Conservation (phyloP, 2,113 vertebrate genomes). For the Gallinago media region DNA sequence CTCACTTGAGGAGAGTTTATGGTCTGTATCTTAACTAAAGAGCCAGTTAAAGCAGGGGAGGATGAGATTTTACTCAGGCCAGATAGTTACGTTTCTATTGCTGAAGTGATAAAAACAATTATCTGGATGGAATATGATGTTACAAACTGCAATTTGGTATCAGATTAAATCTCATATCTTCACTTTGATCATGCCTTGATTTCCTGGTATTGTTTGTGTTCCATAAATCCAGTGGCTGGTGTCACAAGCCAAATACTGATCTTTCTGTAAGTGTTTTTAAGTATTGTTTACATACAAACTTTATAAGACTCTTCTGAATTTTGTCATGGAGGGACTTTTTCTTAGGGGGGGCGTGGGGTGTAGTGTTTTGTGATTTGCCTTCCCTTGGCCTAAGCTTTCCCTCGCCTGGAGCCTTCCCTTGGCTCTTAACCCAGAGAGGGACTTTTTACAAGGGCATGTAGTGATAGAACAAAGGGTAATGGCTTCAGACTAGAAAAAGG, state of each 20-base stretch:
- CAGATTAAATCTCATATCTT: background rate
- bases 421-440: background rate
- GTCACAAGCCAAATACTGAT: too few relatives aligned
- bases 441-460: background rate
- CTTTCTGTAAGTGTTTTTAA: background rate
- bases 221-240: too few relatives aligned
- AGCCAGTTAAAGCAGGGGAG: background rate
- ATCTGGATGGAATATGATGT: background rate
- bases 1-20: background rate
- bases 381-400: background rate
- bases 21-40: background rate
- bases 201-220: background rate
- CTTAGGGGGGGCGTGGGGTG: fast-evolving
- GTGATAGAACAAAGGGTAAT: background rate
- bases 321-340: background rate
- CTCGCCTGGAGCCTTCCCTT: background rate
- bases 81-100: background rate
- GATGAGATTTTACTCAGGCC: background rate
- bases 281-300: background rate
- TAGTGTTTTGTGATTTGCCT: background rate
- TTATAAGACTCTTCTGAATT: background rate
- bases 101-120: background rate
- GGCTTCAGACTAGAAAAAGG: background rate
- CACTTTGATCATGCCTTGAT: background rate
- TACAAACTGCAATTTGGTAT: fast-evolving